phyloP scores from a whole-genome alignment of 2,113 vertebrate species.

The Sinocyclocheilus anshuiensis region DNA sequence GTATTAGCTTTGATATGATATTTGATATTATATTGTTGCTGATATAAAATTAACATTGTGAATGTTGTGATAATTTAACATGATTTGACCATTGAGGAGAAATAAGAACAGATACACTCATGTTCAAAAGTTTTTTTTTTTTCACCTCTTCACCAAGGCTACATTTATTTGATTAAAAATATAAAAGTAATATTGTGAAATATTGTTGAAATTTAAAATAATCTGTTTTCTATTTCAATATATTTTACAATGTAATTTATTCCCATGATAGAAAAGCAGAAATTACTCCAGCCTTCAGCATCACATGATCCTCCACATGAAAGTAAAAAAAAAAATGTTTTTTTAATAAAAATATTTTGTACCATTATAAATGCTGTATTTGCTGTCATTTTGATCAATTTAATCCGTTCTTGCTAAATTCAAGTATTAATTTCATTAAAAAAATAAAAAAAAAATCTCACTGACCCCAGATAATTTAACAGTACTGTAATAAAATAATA shows the following conservation, averaged over 20 bases:
- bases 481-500: not conserved
- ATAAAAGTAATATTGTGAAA: too few relatives aligned
- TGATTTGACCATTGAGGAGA: not conserved
- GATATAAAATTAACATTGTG: too few relatives aligned
- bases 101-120: not conserved
- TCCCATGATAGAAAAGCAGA: not conserved
- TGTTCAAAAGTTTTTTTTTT: not conserved
- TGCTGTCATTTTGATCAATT: not conserved
- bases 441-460: not conserved
- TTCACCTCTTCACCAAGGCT: too few relatives aligned
- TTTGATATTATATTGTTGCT: not conserved
- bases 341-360: not conserved
- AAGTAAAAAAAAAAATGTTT: too few relatives aligned
- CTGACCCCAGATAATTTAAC: not conserved
- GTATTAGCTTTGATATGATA: not conserved
- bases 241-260: not conserved
- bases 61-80: not conserved
- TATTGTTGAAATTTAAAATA: too few relatives aligned
- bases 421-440: not conserved
- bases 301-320: not conserved
- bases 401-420: not conserved
- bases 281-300: not conserved
- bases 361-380: not conserved
- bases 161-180: too few relatives aligned
- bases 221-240: not conserved